Evolutionary conservation across 2,797 vertebrate genomes (phyloP).

Genomic region (Cyprinodon diabolis): DNA sequence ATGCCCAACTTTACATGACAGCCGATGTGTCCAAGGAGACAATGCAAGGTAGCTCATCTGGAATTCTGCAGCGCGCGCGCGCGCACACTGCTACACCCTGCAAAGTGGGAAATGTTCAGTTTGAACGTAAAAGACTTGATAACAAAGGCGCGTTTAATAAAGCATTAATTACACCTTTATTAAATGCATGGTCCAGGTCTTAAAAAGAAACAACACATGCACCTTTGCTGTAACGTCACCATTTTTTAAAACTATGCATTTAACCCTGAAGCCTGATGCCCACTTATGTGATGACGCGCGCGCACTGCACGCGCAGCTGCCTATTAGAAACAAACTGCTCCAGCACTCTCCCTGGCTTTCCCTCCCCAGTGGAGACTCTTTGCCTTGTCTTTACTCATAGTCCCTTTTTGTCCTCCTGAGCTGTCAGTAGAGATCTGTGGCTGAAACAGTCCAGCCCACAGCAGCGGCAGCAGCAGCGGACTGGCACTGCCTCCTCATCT

Average conservation of each 20-base stretch:
- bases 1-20: slow-evolving; percentile 73
- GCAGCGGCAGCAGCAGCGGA: slow-evolving; percentile 72
- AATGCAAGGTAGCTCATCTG: slow-evolving; percentile 47
- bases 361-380: slow-evolving; percentile 61
- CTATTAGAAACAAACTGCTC: slow-evolving; percentile 35
- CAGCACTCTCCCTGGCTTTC: slow-evolving; percentile 61
- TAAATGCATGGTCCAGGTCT: slow-evolving; percentile 41
- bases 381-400: slow-evolving; percentile 66
- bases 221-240: slow-evolving; percentile 39
- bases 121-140: slow-evolving; percentile 28
- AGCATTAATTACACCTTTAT: slow-evolving; percentile 46
- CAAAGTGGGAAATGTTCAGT: slow-evolving; percentile 54
- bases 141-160: slow-evolving; percentile 59
- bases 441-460: slow-evolving; percentile 78
- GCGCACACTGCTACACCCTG: slow-evolving; percentile 43
- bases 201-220: slow-evolving; percentile 35
- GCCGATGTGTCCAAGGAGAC: slow-evolving; percentile 58
- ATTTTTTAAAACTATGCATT: slow-evolving; percentile 57
- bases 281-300: slow-evolving; percentile 68
- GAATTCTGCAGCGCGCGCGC: slow-evolving; percentile 49
- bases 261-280: slow-evolving; percentile 78
- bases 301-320: slow-evolving; percentile 52
- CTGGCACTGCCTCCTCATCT: slow-evolving; percentile 80
- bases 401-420: slow-evolving; percentile 78
- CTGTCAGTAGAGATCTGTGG: slow-evolving; percentile 78